Evolutionary conservation across 2,113 vertebrate genomes (phyloP).

Genomic region (Ascaphus truei): DNA sequence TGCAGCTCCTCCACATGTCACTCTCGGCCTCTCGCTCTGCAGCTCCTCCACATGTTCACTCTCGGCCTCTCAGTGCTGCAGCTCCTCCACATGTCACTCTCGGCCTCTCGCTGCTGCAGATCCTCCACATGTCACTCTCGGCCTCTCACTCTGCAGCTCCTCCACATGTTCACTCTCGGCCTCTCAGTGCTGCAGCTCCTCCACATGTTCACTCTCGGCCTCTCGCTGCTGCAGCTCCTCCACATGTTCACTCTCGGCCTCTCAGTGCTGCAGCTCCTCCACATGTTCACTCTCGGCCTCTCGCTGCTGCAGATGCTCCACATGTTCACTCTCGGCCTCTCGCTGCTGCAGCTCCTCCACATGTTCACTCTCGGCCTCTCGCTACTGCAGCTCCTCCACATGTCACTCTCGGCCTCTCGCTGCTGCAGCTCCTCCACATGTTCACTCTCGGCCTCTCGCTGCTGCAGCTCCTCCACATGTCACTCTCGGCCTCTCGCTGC

Average conservation of each 20-base stretch:
- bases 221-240: conserved; percentile 51
- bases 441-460: conserved; percentile 59
- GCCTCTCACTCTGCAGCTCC: conserved; percentile 50
- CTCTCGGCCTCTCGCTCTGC: conserved; percentile 51
- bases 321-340: conserved; percentile 55
- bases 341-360: conserved; percentile 51
- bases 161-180: conserved; percentile 56
- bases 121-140: conserved; percentile 50
- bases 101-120: too few relatives aligned
- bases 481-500: conserved; percentile 49
- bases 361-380: conserved; percentile 59
- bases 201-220: conserved; percentile 55
- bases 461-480: too few relatives aligned
- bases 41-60: conserved; percentile 56
- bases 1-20: too few relatives aligned
- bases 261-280: conserved; percentile 51
- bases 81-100: conserved; percentile 55
- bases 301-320: conserved; percentile 51
- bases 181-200: conserved; percentile 50
- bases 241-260: conserved; percentile 56
- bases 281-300: conserved; percentile 56
- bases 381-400: too few relatives aligned
- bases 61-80: conserved; percentile 50
- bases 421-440: conserved; percentile 53
- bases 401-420: conserved; percentile 47